Base-by-base conservation (phyloP, 2,113 vertebrate species). In the Peromyscus californicus region DNA sequence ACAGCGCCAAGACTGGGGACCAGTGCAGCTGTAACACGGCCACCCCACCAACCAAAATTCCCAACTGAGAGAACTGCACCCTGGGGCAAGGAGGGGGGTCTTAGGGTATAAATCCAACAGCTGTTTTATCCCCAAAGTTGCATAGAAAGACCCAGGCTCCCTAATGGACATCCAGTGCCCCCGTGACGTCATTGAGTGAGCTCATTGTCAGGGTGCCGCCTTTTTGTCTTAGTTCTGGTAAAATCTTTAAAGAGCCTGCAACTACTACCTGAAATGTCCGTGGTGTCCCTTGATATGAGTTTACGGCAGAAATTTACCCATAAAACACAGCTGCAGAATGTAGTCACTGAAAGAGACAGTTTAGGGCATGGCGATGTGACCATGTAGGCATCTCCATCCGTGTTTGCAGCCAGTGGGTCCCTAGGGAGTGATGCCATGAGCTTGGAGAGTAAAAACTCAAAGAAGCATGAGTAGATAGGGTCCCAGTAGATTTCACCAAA, bases 1-100 rank as follows among this genome's bases (percentile, higher is more conserved):
- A 98, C 96, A 98, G 97, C 33, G 67, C 93, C 69, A 57, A 91
- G 95, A 84, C 95, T 48, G 93, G 97, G 97, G 97, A 97, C 94
- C 45, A 0, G 45, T 12, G 19, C 39, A 11, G 54, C 33, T 17
- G 31, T 36, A 0, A 11, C 13, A 17, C 84, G 42, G 45, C 80
- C 15, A 1, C 8, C 17, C 5, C 22, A 3, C 5, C 1, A 19
- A 67, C 31, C 1, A 15, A n/a, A 42, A 74, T 72, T 88, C 80
- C 42, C 72, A 12, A 0, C 2, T 11, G 67, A 78, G 70, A 51
- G 74, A 17, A 61, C 85, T 5, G 16, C 21, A 15, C 29, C 3
- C 6, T 0, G 0, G 76, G 61, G 16, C 4, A 0, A 21, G 11
- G 36, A 42, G 33, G 11, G 16, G 16, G 15, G 42, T 33, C 72